Base-by-base conservation (phyloP, 2,888 invertebrate genomes). In the Agrotis clavis region DNA sequence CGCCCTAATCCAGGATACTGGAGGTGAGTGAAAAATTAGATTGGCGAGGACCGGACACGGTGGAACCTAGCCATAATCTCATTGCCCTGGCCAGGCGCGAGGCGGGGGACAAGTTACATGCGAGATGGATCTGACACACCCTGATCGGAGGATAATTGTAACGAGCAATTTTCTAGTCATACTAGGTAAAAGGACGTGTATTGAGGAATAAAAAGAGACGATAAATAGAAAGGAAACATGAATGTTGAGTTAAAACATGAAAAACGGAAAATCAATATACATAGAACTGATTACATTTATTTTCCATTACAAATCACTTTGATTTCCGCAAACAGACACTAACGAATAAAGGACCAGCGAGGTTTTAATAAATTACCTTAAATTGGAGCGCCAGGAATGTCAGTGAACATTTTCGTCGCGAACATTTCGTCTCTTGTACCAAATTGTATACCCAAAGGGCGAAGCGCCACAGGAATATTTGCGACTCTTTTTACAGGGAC, bases 11-110 rank as follows among this genome's bases (percentile, higher is more conserved):
- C 84, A 50, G 68, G 74, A 84, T 77, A 77, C 74, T 62, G 67
- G 72, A 88, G 87, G 85, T 87, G 88, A 89, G 90, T 88, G 87
- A 89, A 90, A 90, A 90, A 90, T 90, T 90, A 88, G 90, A 89
- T 90, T 88, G 88, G 71, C 68, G 85, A 81, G 85, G 71, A 76
- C 76, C 75, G 87, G 86, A 86, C 88, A 77, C 67, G 74, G 85
- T 78, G 76, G 84, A 82, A 87, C 84, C 86, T 83, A 79, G 74
- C 77, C 77, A 81, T 88, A 90, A 90, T 87, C 87, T 83, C 86
- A 88, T 89, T 88, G 86, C 85, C 69, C 53, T 78, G 51, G 48
- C n/a, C 41, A 66, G n/a, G 63, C 25, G 71, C 54, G 67, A 72
- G 72, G 68, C 53, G 66, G 70, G 74, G 30, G 7, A 74, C 60